phyloP scores from a whole-genome alignment of 2,113 vertebrate genomes.

The Mesembrinibis cayennensis region DNA sequence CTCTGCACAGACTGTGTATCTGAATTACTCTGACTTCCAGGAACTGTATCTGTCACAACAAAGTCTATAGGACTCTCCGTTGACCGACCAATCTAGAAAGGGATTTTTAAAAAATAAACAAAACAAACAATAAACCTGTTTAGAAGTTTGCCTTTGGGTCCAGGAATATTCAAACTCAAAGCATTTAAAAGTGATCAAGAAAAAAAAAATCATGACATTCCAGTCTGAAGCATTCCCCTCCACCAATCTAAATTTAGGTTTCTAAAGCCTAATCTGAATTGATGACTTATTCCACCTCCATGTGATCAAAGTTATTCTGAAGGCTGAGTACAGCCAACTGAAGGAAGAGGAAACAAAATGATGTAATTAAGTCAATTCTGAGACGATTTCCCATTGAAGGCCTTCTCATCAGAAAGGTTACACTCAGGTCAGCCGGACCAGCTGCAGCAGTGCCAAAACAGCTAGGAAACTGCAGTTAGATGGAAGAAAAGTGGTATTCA shows the following conservation, averaged over 20 bases:
- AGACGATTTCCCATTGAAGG: background rate
- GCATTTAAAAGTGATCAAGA: background rate
- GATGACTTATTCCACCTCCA: background rate
- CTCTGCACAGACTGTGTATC: slow-evolving; percentile 97
- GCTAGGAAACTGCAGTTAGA: background rate
- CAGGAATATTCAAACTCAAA: background rate
- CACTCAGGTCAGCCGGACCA: background rate
- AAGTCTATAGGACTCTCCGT: slow-evolving; percentile 98
- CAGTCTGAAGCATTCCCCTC: background rate
- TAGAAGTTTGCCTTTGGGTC: background rate
- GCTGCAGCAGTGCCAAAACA: background rate
- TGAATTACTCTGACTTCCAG: slow-evolving; percentile 91
- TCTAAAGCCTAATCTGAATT: background rate
- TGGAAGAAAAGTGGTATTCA: background rate
- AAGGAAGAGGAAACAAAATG: background rate
- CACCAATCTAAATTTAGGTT: background rate
- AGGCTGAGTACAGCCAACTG: background rate
- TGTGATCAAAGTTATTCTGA: background rate
- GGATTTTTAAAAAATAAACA: background rate
- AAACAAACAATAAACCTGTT: background rate
- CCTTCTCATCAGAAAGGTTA: background rate
- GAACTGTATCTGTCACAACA: slow-evolving; percentile 96
- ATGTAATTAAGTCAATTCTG: background rate
- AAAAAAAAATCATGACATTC: background rate
- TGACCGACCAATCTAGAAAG: slow-evolving; percentile 91